phyloP scores from a whole-genome alignment of 2,888 invertebrate genomes.

The Patella depressa region DNA sequence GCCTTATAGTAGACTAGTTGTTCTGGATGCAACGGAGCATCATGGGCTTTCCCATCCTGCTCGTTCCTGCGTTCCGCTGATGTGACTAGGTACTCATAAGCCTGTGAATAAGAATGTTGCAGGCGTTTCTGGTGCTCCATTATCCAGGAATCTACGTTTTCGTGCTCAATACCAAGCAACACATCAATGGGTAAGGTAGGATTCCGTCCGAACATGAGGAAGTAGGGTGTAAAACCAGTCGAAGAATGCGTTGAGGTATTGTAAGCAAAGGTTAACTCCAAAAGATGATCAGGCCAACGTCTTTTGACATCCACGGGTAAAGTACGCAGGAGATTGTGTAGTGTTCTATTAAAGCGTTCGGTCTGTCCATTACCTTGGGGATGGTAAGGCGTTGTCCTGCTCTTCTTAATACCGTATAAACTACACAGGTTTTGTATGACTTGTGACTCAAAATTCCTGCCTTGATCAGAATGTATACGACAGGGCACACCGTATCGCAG shows the following conservation, averaged over 20 bases:
- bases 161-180: conserved; percentile 15
- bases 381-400: conserved; percentile 29
- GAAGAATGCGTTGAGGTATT: conserved; percentile 23
- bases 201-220: conserved; percentile 30
- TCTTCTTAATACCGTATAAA: conserved; percentile 26
- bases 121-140: not conserved
- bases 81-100: not conserved
- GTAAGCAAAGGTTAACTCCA: conserved; percentile 17
- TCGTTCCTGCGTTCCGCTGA: not conserved
- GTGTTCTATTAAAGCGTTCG: conserved; percentile 29
- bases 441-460: not conserved
- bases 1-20: conserved; percentile 17
- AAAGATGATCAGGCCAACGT: not conserved
- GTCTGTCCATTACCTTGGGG: conserved; percentile 26
- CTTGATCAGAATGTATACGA: not conserved
- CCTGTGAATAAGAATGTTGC: not conserved
- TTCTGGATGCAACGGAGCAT: conserved; percentile 9
- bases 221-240: conserved; percentile 25
- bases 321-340: conserved; percentile 24
- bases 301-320: conserved; percentile 13
- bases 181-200: conserved; percentile 30
- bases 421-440: conserved; percentile 11
- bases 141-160: not conserved
- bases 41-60: conserved; percentile 12
- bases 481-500: not conserved